Base-by-base conservation (phyloP, 2,113 vertebrate species). In the Leucosticte australis region DNA sequence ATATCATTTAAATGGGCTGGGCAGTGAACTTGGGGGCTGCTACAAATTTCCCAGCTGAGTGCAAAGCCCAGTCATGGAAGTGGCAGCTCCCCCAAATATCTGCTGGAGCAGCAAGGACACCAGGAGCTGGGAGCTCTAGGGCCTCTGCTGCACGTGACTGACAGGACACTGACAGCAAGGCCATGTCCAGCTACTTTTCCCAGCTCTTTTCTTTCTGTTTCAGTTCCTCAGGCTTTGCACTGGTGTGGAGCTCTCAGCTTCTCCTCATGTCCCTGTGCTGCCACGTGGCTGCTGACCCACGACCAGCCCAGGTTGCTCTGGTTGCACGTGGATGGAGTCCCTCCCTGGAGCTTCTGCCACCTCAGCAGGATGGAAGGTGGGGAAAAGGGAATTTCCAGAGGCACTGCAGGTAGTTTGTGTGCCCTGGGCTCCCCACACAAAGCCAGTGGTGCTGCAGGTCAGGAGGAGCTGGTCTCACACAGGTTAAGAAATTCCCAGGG, bases 161-260 rank as follows among this genome's bases (percentile, higher is more conserved):
- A 5, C 47, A 71, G 60, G 64, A 56, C 57, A 49, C 57, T 74
- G 80, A 39, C 75, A 56, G 70, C 10, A 44, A 47, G 49, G 78
- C 78, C 47, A 49, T 2, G 26, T 11, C 53, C 78, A 79, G 78
- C 14, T 71, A 0, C 7, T 47, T 44, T 70, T 64, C 41, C 53
- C 92, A 93, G 57, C 76, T 85, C 70, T 93, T 71, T 64, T 90
- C 95, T 94, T 95, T 94, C 92, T 92, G 31, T 95, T 93, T 93
- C 90, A 63, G 71, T 92, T 76, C 31, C 49, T 87, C 62, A 35
- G 77, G 53, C 69, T 78, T 59, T 55, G 19, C 2, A 1, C 26
- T 37, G 41, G 11, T 18, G 31, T 31, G 47, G 30, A 56, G 20
- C 50, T 23, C 55, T 9, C 77, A 37, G 26, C 39, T 75, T 41